Conservation (phyloP, 2,797 vertebrate species). For the Syngnathus acus region DNA sequence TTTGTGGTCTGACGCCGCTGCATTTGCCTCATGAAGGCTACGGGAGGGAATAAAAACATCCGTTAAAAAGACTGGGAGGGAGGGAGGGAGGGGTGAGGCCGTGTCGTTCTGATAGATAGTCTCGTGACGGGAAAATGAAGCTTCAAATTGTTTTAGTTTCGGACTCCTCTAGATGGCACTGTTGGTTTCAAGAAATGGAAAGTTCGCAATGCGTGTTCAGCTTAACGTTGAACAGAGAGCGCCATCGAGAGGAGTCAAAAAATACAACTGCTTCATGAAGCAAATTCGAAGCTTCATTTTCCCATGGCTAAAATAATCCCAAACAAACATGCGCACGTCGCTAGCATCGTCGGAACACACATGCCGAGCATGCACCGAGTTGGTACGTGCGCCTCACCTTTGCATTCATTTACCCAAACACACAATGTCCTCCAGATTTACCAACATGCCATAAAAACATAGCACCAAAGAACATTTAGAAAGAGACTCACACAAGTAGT, state of each 20-base stretch:
- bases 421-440: background rate
- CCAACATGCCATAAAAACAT: conserved; percentile 1
- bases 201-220: too few relatives aligned
- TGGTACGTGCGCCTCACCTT: background rate
- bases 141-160: too few relatives aligned
- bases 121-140: too few relatives aligned
- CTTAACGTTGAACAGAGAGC: too few relatives aligned
- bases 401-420: background rate
- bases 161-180: too few relatives aligned
- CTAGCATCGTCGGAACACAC: background rate
- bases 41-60: conserved; percentile 9
- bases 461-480: background rate
- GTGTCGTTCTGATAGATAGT: background rate
- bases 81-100: too few relatives aligned
- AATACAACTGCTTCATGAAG: too few relatives aligned
- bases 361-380: background rate
- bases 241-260: too few relatives aligned
- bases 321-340: background rate
- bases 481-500: background rate
- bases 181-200: too few relatives aligned
- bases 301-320: background rate
- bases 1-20: conserved; percentile 16
- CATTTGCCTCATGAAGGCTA: conserved; percentile 60
- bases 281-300: too few relatives aligned
- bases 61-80: conserved; percentile 3